A percentile compares a stretch with the other conserved stretches of the same genome.
phyloP scores from a whole-genome alignment of 2,797 vertebrate genomes.

The Notamacropus eugenii region DNA sequence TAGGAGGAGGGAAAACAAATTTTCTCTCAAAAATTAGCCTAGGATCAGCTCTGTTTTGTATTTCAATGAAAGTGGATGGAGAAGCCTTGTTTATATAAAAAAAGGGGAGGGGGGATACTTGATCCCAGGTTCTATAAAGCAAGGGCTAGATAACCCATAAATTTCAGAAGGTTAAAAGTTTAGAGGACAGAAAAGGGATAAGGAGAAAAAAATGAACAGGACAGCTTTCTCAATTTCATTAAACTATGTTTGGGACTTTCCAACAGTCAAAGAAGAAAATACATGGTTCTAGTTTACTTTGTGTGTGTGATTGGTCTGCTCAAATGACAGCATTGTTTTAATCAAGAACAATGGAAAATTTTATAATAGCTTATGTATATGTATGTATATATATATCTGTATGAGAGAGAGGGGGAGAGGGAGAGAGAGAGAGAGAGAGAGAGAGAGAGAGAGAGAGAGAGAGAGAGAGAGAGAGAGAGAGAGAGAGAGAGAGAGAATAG shows the following conservation, averaged over 20 bases:
- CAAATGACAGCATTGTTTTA: not conserved
- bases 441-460: rapidly evolving
- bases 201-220: not conserved
- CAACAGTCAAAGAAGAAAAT: not conserved
- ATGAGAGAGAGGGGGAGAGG: no score
- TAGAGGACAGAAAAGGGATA: not conserved
- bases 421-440: no score
- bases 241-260: not conserved
- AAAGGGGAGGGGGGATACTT: not conserved
- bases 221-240: not conserved
- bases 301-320: not conserved
- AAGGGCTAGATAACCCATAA: not conserved
- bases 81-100: not conserved
- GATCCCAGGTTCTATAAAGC: not conserved
- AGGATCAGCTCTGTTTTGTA: not conserved
- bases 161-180: not conserved
- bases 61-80: not conserved
- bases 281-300: not conserved
- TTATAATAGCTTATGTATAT: not conserved
- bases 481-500: not conserved
- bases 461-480: no score
- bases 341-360: not conserved
- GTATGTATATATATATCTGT: not conserved
- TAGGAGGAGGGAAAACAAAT: not conserved
- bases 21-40: not conserved